phyloP scores from a whole-genome alignment of 1,140 invertebrate species.

The Drosophila sp. region DNA sequence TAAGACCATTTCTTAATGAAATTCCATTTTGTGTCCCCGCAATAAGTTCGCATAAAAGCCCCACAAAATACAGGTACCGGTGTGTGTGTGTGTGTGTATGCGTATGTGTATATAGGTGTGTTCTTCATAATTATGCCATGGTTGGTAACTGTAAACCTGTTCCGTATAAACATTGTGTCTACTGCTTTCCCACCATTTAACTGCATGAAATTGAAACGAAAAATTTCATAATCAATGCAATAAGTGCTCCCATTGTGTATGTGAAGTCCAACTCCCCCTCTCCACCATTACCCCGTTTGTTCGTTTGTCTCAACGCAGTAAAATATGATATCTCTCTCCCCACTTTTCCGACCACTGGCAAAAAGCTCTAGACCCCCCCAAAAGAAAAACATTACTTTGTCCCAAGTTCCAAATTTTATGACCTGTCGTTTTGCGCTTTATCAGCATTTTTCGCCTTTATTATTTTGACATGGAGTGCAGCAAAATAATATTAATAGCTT shows the following conservation, averaged over 20 bases:
- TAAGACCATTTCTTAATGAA: background rate
- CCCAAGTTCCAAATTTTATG: conserved; percentile 68
- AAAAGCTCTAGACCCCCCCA: conserved; percentile 13
- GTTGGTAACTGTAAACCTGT: conserved; percentile 71
- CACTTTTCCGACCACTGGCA: conserved; percentile 13
- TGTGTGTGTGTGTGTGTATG: no score
- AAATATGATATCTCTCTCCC: conserved; percentile 33
- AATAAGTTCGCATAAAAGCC: no score
- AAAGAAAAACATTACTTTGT: conserved; percentile 34
- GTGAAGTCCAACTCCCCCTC: background rate
- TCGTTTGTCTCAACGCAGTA: conserved; percentile 36
- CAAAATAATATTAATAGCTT: background rate
- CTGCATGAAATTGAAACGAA: conserved; percentile 60
- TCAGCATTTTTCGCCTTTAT: conserved; percentile 52
- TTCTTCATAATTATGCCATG: conserved; percentile 36
- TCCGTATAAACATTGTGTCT: conserved; percentile 32
- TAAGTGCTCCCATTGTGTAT: conserved; percentile 64
- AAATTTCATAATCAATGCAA: conserved; percentile 73
- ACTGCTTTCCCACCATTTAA: conserved; percentile 67
- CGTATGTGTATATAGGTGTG: background rate
- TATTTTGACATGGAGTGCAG: conserved; percentile 2
- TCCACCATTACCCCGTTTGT: background rate
- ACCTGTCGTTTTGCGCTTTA: conserved; percentile 53
- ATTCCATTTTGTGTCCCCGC: background rate
- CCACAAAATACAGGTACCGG: no score